These are phyloP conservation scores for Polylopha cassiicola DNA, from an alignment of 2,888 invertebrate species.

Conservation along the genomic window DNA sequence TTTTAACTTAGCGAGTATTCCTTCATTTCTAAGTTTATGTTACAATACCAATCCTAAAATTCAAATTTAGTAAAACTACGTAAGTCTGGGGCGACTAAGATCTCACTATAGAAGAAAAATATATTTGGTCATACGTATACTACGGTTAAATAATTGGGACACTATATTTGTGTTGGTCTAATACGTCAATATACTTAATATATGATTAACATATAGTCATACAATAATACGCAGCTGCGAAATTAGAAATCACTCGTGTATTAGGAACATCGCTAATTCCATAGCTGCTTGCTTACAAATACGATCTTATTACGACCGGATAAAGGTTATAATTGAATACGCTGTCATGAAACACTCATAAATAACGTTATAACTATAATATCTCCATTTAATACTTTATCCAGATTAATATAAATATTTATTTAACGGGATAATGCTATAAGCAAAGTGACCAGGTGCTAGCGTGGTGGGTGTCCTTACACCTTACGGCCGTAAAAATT, in stretches of 20 bases:
- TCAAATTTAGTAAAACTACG: no score
- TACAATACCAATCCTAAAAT: no score
- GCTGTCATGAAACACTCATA: slow-evolving; percentile 22
- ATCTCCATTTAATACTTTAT: slow-evolving; percentile 8
- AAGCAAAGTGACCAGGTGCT: slow-evolving; percentile 66
- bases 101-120: no score
- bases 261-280: slow-evolving; percentile 19
- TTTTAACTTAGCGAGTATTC: no score
- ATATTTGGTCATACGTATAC: slow-evolving; percentile 45
- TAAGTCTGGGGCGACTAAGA: no score
- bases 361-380: slow-evolving; percentile 19
- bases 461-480: slow-evolving; percentile 60
- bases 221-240: slow-evolving; percentile 19
- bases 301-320: slow-evolving; percentile 7
- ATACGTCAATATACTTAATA: slow-evolving; percentile 18
- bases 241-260: slow-evolving; percentile 22
- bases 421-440: slow-evolving; percentile 5
- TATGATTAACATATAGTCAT: slow-evolving; percentile 13
- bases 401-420: slow-evolving; percentile 1
- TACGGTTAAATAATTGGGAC: slow-evolving; percentile 20
- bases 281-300: slow-evolving; percentile 18
- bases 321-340: slow-evolving; percentile 20
- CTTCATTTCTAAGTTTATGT: no score
- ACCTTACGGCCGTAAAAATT: slow-evolving; percentile 1
- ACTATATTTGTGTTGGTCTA: slow-evolving; percentile 14